These are phyloP conservation scores for Dyspetes luteomarginatus DNA, from an alignment of 2,888 invertebrate genomes.

Conservation along the genomic window DNA sequence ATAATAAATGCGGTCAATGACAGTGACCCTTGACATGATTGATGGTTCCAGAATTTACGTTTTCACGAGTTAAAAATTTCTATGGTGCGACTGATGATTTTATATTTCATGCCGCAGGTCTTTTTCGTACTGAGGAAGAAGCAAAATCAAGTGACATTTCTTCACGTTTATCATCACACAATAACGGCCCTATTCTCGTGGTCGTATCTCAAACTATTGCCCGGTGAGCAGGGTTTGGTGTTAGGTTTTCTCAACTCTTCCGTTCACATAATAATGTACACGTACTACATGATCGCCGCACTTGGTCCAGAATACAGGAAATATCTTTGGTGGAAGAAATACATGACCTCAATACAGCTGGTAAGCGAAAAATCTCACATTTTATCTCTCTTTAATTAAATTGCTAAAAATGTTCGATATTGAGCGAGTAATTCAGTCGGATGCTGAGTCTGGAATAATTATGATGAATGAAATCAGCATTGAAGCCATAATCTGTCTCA, in stretches of 20 bases:
- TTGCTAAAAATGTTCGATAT: too few relatives aligned
- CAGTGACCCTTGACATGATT: background rate
- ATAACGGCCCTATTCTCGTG: constrained; percentile 80
- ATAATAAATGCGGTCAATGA: background rate
- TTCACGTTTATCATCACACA: constrained; percentile 86
- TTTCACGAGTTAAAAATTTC: background rate
- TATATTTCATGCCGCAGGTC: constrained; percentile 75
- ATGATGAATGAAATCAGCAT: too few relatives aligned
- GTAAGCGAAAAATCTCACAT: constrained; percentile 82
- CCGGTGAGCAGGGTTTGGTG: constrained; percentile 89
- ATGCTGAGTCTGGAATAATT: too few relatives aligned
- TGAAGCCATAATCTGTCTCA: too few relatives aligned
- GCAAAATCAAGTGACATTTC: constrained; percentile 85
- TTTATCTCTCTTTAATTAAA: too few relatives aligned
- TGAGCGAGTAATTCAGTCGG: too few relatives aligned
- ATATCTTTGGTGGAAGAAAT: constrained; percentile 93
- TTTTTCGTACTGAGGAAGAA: constrained; percentile 86
- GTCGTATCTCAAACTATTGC: constrained; percentile 84
- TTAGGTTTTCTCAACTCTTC: constrained; percentile 90
- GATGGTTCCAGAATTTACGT: background rate
- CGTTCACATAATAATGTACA: constrained; percentile 93
- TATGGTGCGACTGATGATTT: constrained; percentile 10
- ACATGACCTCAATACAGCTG: constrained; percentile 92
- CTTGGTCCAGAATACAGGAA: constrained; percentile 90
- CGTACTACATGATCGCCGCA: constrained; percentile 91